A percentile compares a stretch with the other conserved stretches of the same genome.
Conservation (phyloP, 2,797 vertebrate genomes). For the Aphelocoma californica region DNA sequence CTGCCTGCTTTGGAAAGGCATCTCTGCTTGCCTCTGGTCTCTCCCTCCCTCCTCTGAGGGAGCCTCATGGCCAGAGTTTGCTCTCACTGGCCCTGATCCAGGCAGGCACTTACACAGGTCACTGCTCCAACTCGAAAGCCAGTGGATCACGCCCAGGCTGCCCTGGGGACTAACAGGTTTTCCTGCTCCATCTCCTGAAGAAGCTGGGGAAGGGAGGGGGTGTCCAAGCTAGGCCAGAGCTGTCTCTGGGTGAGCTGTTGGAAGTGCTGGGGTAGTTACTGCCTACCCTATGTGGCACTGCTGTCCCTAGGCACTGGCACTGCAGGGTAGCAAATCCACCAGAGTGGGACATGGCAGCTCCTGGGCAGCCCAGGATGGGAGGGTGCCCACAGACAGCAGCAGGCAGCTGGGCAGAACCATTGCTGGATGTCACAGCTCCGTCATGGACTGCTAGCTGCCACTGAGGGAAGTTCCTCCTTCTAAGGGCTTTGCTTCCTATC, state of each 20-base stretch:
- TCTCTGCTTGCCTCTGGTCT: neutral
- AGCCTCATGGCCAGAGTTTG: conserved; percentile 24
- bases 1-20: conserved; percentile 22
- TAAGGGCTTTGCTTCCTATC: neutral
- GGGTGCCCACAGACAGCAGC: neutral
- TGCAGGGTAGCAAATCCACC: neutral
- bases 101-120: conserved; percentile 38
- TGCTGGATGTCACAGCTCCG: fast-evolving
- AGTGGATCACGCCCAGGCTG: neutral
- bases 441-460: neutral
- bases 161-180: neutral
- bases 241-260: neutral
- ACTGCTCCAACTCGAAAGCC: neutral
- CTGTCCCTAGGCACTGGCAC: neutral
- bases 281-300: neutral
- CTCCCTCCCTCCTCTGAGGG: neutral
- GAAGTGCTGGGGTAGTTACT: neutral
- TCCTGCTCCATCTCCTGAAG: conserved; percentile 20
- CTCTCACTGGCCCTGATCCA: conserved; percentile 10
- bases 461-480: conserved; percentile 5
- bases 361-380: neutral
- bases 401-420: neutral
- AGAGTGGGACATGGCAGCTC: neutral
- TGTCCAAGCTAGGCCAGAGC: neutral
- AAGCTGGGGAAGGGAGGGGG: neutral